Evolutionary conservation across 2,113 vertebrate species (phyloP).

Genomic region (Eublepharis macularius): DNA sequence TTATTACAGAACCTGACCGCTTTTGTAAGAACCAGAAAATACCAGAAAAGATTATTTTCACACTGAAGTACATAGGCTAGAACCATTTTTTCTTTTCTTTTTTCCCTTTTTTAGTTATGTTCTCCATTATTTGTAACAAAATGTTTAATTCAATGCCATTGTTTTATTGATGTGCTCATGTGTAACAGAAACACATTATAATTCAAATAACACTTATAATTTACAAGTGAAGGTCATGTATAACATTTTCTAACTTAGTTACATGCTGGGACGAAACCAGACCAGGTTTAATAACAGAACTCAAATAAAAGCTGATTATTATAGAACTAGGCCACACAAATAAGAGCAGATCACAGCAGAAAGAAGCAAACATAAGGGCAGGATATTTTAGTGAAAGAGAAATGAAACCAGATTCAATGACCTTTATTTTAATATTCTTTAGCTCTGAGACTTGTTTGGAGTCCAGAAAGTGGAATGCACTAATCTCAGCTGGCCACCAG

Average conservation of each 20-base stretch:
- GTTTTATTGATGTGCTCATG: neutral
- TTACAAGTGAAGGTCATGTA: neutral
- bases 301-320: slow-evolving; percentile 29
- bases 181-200: neutral
- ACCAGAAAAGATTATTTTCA: neutral
- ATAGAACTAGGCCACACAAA: slow-evolving; percentile 44
- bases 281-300: neutral
- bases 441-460: slow-evolving; percentile 60
- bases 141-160: neutral
- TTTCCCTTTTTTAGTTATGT: too few relatives aligned
- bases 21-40: neutral
- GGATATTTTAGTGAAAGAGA: slow-evolving; percentile 54
- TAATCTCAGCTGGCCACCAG: slow-evolving; percentile 64
- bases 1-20: neutral
- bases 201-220: neutral
- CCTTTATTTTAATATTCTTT: slow-evolving; percentile 74
- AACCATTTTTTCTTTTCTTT: neutral
- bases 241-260: neutral
- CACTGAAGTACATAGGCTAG: neutral
- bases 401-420: slow-evolving; percentile 55
- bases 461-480: slow-evolving; percentile 68
- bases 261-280: neutral
- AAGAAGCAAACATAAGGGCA: slow-evolving; percentile 57
- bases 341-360: slow-evolving; percentile 23
- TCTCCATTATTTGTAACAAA: neutral